Percentiles rank a stretch among this genome's conserved stretches.
Evolutionary conservation across 2,113 vertebrate genomes (phyloP).

Genomic region (Columba janthina): DNA sequence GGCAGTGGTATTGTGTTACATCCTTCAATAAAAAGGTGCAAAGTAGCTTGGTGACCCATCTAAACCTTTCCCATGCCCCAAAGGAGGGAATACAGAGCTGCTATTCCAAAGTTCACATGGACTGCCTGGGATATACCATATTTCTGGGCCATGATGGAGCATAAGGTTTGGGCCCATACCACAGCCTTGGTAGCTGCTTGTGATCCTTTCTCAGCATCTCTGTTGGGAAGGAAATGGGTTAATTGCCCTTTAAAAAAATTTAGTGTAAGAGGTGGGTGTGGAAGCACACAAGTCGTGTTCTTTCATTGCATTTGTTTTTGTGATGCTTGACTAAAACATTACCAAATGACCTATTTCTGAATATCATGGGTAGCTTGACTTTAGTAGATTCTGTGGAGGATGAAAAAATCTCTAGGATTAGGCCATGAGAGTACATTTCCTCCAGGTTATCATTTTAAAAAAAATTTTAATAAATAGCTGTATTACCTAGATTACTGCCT

Average conservation of each 20-base stretch:
- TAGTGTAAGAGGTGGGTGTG: neutral
- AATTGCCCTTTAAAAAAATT: neutral
- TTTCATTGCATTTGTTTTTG: neutral
- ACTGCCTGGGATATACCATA: neutral
- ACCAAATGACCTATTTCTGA: neutral
- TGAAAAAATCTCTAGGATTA: neutral
- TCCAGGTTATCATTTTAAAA: neutral
- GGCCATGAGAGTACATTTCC: neutral
- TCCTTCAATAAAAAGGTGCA: neutral
- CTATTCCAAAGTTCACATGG: neutral
- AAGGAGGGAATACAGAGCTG: neutral
- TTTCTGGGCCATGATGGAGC: neutral
- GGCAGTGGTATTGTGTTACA: neutral
- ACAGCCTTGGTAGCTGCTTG: neutral
- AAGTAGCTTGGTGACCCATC: neutral
- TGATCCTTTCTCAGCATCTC: neutral
- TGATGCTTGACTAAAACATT: neutral
- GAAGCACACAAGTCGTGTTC: neutral
- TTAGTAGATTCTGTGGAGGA: neutral
- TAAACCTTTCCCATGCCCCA: neutral
- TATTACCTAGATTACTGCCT: neutral
- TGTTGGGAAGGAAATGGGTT: neutral
- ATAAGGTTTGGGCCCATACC: neutral
- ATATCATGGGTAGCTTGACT: neutral
- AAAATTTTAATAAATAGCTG: conserved; percentile 21